Base-by-base conservation (phyloP, 2,888 invertebrate species). In the Phytoseiulus persimilis region DNA sequence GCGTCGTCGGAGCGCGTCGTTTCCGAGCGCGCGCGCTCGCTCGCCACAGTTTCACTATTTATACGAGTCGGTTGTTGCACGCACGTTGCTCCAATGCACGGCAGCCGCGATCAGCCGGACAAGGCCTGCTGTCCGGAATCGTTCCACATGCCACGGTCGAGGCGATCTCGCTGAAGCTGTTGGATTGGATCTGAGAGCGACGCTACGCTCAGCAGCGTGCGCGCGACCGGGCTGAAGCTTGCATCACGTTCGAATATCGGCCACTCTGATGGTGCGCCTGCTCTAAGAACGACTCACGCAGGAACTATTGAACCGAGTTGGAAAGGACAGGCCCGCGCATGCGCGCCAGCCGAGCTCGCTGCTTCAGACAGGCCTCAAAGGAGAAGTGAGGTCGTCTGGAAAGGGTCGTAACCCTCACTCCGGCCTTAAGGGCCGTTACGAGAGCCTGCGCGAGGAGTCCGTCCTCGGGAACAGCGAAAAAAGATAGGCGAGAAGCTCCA, bases 301-400 rank as follows among this genome's bases (percentile, higher is more conserved):
- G 65, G 65, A 65, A 65, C 65, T 28, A 65, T 65, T 23, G 65
- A 14, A 65, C 65, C 65, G 65, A 65, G 65, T 65, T 28, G 65
- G 65, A 65, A 65, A 65, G 65, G 65, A 65, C 65, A 65, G 65
- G 65, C 65, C 65, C 65, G 65, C 65, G 65, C 65, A 65, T 65
- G 65, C 65, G 65, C 18, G 5, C 2, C 65, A 65, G 23, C 23
- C 28, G 65, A 65, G 65, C 18, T 65, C 65, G 65, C 65, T 23
- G 65, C 65, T 18, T 65, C 65, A 65, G 65, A 65, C 65, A 65
- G 65, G 28, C 65, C 65, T 65, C 65, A 65, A 65, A 65, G 65
- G 65, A 65, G 65, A 65, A 65, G 65, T 65, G 65, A 65, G 65
- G 65, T 65, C 65, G 65, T 65, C 65, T 65, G 65, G 65, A 65